Percentiles rank a stretch among this genome's conserved stretches.
Conservation (phyloP, 1,140 invertebrate genomes). For the Wiebesia pumilae region DNA sequence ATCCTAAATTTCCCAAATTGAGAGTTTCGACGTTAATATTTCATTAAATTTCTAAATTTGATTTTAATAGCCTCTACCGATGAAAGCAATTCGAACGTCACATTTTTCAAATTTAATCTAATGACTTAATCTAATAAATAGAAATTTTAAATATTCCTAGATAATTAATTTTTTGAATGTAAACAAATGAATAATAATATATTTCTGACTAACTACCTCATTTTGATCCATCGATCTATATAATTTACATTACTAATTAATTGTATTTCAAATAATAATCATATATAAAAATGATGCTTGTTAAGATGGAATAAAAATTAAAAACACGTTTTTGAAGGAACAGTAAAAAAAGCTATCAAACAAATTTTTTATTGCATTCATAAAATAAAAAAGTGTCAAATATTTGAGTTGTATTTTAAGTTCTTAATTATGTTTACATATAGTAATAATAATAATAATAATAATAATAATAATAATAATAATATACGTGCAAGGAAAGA, state of each 20-base stretch:
- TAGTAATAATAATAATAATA: too few relatives aligned
- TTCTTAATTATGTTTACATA: not conserved
- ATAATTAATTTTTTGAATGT: not conserved
- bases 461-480: too few relatives aligned
- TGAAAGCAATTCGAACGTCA: not conserved
- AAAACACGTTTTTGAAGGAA: not conserved
- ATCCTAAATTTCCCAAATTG: not conserved
- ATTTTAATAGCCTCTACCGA: not conserved
- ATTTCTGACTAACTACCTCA: not conserved
- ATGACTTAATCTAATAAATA: not conserved
- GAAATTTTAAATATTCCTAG: not conserved
- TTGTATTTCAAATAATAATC: not conserved
- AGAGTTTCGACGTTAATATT: not conserved
- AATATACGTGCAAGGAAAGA: not conserved
- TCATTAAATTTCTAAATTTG: not conserved
- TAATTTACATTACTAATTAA: not conserved
- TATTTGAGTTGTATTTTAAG: not conserved
- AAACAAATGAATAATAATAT: not conserved
- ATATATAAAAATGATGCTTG: not conserved
- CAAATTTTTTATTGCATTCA: conserved; percentile 8
- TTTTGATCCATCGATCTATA: not conserved
- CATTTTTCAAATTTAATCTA: not conserved
- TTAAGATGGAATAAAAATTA: not conserved
- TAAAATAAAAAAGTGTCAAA: not conserved
- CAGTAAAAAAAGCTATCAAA: not conserved